Evolutionary conservation across 2,888 invertebrate genomes (phyloP).

Genomic region (Pseudanteris insignis): DNA sequence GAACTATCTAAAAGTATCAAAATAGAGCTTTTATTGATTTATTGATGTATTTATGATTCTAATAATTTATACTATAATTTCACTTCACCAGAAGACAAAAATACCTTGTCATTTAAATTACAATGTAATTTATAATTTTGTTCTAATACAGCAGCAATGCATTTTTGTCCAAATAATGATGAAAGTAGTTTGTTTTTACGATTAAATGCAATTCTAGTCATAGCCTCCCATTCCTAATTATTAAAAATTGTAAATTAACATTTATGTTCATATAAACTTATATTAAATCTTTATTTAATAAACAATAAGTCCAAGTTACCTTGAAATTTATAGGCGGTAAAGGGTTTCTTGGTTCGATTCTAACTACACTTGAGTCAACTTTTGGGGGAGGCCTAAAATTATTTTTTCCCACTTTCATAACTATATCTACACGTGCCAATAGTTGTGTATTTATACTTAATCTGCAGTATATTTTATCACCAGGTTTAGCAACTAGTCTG

Average conservation of each 20-base stretch:
- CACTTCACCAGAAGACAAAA: not conserved
- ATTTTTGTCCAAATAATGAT: conserved; percentile 84
- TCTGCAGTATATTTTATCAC: conserved; percentile 96
- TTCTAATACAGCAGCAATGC: conserved; percentile 83
- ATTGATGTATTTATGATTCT: not conserved
- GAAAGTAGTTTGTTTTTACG: conserved; percentile 96
- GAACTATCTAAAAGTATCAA: conserved; percentile 72
- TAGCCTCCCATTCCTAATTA: conserved; percentile 83
- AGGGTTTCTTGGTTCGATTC: conserved; percentile 97
- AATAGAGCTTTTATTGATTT: not conserved
- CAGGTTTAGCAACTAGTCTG: conserved; percentile 94
- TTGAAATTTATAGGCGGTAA: conserved; percentile 95
- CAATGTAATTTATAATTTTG: conserved; percentile 92
- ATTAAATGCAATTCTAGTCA: conserved; percentile 92
- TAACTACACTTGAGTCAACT: conserved; percentile 97
- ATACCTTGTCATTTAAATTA: conserved; percentile 83
- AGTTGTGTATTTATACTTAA: conserved; percentile 96
- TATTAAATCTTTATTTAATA: not conserved
- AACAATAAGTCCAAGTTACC: conserved; percentile 6
- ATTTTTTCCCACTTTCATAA: conserved; percentile 98
- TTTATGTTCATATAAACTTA: too few species aligned
- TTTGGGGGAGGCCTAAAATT: conserved; percentile 99
- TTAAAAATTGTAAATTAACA: not conserved
- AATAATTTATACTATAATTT: not conserved
- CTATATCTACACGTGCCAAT: conserved; percentile 90